These are phyloP conservation scores for Halictus ligatus DNA, from an alignment of 2,888 invertebrate genomes.

Conservation along the genomic window DNA sequence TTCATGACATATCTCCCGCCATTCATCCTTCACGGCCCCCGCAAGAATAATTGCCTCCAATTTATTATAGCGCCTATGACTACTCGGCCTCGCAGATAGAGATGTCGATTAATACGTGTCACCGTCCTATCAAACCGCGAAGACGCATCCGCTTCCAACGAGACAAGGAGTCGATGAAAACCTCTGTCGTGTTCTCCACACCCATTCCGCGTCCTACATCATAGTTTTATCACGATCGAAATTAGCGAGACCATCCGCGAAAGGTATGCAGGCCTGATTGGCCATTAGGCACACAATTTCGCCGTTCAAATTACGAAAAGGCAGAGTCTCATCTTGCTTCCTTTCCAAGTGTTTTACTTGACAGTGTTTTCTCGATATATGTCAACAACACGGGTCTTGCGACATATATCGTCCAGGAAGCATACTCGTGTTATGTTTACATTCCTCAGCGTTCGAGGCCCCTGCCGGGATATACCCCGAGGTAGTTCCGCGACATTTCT, in stretches of 20 bases:
- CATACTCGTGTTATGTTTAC: too few relatives aligned
- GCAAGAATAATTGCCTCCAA: conserved; percentile 48
- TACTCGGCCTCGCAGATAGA: conserved; percentile 29
- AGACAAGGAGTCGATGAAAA: conserved; percentile 32
- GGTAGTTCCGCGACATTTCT: too few relatives aligned
- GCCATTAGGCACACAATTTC: neutral
- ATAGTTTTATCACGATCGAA: neutral
- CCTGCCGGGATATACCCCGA: too few relatives aligned
- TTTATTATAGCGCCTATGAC: conserved; percentile 37
- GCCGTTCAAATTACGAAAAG: neutral
- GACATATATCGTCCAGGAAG: too few relatives aligned
- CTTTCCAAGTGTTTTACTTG: too few relatives aligned
- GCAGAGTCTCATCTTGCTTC: neutral
- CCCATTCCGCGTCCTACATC: neutral
- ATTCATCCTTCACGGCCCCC: conserved; percentile 15
- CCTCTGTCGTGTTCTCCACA: neutral
- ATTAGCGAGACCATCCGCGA: neutral
- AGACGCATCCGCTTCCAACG: conserved; percentile 24
- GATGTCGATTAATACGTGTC: conserved; percentile 54
- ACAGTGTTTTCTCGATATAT: too few relatives aligned
- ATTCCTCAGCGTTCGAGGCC: too few relatives aligned
- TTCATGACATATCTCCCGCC: conserved; percentile 17
- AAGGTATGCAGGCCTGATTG: neutral
- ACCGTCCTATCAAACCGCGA: conserved; percentile 37
- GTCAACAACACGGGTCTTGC: too few relatives aligned